Evolutionary conservation across 2,888 invertebrate genomes (phyloP), one percentile per base, ranked within the genome.

Genomic region (Ormia ochracea): DNA sequence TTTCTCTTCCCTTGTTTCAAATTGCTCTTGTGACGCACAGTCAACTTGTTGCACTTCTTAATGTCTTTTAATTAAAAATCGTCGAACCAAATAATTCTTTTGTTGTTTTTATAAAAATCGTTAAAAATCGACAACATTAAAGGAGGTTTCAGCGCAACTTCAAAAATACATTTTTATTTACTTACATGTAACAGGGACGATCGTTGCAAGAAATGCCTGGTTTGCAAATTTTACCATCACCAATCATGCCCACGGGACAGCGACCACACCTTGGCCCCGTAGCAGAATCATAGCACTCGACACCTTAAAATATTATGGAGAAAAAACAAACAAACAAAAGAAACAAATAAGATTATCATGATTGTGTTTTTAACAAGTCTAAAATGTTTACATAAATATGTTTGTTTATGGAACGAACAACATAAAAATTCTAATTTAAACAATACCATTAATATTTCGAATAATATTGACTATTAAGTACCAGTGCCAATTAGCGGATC

Each of bases 241-340:
- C 96, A 45, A 92, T 90, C 87, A 92, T 93, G 17, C 95, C 95
- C 7, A 90, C 87, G 1, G 95, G 96, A 87, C 96, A 96, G 1
- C 92, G 86, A 0, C 95, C 96, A 85, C 96, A 96, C 21, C 92
- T 91, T 14, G 94, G 94, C 9, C 95, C 95, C 26, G 92, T 90
- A 0, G 92, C 85, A 0, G 93, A 92, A 84, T 94, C 93, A 69
- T 92, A 91, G 84, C 94, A 95, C 82, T 92, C 91, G 43, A 93
- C 94, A 31, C 94, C 94, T 91, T 73, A 38, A 56, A 56, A 23
- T 26, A 45, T 52, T 6, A 19, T 5, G 9, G 10, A n/a, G n/a
- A n/a, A n/a, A 21, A 61, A 58, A 26, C 17, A 78, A 68, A 31
- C 28, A 70, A 31, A 36, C 41, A 68, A 52, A 23, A 12, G 9